Evolutionary conservation across 2,888 invertebrate species (phyloP).

Genomic region (Eurytoma californica): DNA sequence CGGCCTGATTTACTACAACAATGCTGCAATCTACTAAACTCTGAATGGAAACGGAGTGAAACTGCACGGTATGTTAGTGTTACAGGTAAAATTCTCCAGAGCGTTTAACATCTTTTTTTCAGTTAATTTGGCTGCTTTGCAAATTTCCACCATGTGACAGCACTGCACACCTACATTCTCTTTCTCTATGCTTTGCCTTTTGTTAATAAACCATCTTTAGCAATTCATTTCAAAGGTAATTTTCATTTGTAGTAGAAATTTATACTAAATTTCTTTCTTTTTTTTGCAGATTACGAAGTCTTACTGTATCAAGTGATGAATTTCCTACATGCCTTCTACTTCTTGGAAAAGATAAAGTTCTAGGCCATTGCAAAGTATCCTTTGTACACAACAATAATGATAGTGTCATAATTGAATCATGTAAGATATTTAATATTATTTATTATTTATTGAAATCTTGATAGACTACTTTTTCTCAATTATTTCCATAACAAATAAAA

Average conservation of each 20-base stretch:
- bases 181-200: conserved; percentile 27
- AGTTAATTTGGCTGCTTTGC: conserved; percentile 37
- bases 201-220: conserved; percentile 25
- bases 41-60: conserved; percentile 91
- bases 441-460: not conserved
- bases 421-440: conserved; percentile 64
- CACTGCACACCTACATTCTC: conserved; percentile 12
- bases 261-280: conserved; percentile 20
- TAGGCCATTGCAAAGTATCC: conserved; percentile 89
- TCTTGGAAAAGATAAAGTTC: conserved; percentile 77
- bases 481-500: conserved; percentile 1
- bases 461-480: not conserved
- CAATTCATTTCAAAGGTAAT: conserved; percentile 19
- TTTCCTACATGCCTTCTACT: conserved; percentile 85
- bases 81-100: conserved; percentile 39
- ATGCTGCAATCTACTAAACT: conserved; percentile 87
- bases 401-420: conserved; percentile 87
- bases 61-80: conserved; percentile 79
- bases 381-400: conserved; percentile 82
- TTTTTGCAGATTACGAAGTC: conserved; percentile 79
- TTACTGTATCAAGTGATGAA: conserved; percentile 83
- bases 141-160: conserved; percentile 22
- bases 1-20: conserved; percentile 83
- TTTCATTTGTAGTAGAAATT: not conserved
- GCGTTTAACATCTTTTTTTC: conserved; percentile 43